Evolutionary conservation across 2,797 vertebrate genomes (phyloP), one percentile per base, ranked within the genome.

Genomic region (Trematomus bernacchii): DNA sequence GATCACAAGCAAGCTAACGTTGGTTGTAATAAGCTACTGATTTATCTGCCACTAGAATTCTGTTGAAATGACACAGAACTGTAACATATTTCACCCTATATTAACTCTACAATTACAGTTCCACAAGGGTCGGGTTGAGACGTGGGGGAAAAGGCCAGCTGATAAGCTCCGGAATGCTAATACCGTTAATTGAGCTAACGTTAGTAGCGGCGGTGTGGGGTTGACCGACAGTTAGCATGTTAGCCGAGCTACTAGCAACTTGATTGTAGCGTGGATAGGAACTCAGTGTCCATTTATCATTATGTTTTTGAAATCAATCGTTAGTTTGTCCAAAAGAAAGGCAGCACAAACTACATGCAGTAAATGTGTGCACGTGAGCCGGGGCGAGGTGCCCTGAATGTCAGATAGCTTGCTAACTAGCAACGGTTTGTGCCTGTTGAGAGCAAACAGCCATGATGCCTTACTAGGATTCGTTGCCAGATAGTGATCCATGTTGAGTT

Each of bases 371-470:
- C 2, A n/a, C 11, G 16, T 4, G 0, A n/a, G 52, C 18, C 30
- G 4, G 40, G 10, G 30, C 27, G 21, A 55, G 44, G 3, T 21
- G 55, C 52, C 50, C 40, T 8, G 30, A 33, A 58, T 48, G 81
- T 66, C 80, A 77, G 77, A 61, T 92, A 92, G 85, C 88, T 27
- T 14, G 87, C 82, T 87, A 84, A 76, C 85, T 91, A 90, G 90
- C 83, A 47, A 27, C 79, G 81, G 83, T 68, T 44, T 52, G 86
- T 85, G 85, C 52, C 88, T 76, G 86, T 66, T 57, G 85, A 85
- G 87, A 86, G 89, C 86, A 83, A 82, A 87, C 87, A 91, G 94
- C 93, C 94, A 94, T 95, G 94, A 94, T 95, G 94, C 93, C 90
- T 83, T 81, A 85, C 83, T 62, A 50, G 78, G 77, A 55, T 27